phyloP scores from a whole-genome alignment of 2,888 invertebrate genomes.

The Cheilosia urbana region DNA sequence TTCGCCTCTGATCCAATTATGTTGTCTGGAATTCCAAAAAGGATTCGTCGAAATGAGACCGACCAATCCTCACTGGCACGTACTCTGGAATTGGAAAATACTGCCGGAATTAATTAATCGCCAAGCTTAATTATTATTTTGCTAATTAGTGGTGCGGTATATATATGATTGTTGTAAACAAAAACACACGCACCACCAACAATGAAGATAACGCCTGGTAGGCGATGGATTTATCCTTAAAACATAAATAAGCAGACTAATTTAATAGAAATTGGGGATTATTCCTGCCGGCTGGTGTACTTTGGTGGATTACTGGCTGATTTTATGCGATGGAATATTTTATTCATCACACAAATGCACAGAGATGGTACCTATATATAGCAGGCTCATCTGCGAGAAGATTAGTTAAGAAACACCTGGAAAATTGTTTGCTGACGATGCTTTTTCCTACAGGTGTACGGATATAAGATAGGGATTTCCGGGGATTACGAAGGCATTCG shows the following conservation, averaged over 20 bases:
- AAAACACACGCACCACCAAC: constrained; percentile 5
- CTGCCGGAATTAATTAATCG: constrained; percentile 69
- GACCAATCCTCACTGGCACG: constrained; percentile 27
- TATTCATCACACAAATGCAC: constrained; percentile 44
- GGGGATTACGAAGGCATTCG: constrained; percentile 47
- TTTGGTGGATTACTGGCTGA: constrained; percentile 67
- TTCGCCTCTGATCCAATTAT: constrained; percentile 61
- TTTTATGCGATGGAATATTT: constrained; percentile 68
- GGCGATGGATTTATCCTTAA: constrained; percentile 52
- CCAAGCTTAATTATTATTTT: constrained; percentile 66
- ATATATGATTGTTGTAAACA: neutral
- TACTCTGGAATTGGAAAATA: constrained; percentile 71
- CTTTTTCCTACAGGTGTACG: neutral
- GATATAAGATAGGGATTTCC: constrained; percentile 30
- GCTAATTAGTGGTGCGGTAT: constrained; percentile 58
- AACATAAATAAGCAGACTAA: constrained; percentile 68
- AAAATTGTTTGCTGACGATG: constrained; percentile 1
- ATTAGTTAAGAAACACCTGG: constrained; percentile 59
- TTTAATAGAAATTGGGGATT: constrained; percentile 74
- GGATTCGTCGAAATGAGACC: constrained; percentile 46
- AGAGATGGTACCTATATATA: neutral
- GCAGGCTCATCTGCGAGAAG: constrained; percentile 1
- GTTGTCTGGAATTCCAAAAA: constrained; percentile 53
- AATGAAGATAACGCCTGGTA: constrained; percentile 52
- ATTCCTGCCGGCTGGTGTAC: constrained; percentile 53